Base-by-base conservation (phyloP, 2,113 vertebrate genomes). In the Dasyurus viverrinus region DNA sequence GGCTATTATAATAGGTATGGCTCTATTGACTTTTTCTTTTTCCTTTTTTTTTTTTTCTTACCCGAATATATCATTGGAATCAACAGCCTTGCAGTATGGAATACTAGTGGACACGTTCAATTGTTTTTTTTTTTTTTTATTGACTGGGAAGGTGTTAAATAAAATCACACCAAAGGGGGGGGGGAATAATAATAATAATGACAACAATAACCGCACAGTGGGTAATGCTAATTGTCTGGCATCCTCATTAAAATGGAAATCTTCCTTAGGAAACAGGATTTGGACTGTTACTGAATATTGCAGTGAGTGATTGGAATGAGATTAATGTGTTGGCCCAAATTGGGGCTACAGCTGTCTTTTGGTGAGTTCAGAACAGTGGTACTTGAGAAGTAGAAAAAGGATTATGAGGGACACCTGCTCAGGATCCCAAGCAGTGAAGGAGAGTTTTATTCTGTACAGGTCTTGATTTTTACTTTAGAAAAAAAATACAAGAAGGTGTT, bases 1-100 rank as follows among this genome's bases (percentile, higher is more conserved):
- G 96, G 97, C 98, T 98, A 97, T 98, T 98, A 94, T 98, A 95
- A 96, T 97, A 98, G 97, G 96, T 95, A 98, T 95, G 97, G 98
- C 98, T 98, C 98, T 94, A 97, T 98, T 98, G 98, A 98, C 54
- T 93, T 92, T 96, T 99, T 98, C 19, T 42, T n/a, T 76, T 42
- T 76, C 4, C 12, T 36, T 30, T 16, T 98, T 98, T 98, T 54
- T 93, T 91, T 96, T 99, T 98, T 98, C 96, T 97, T 97, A 89
- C 92, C 91, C 94, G 53, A 95, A 91, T 94, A 48, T 50, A 76
- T 95, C 46, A 97, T 54, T 95, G 95, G 84, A 97, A 92, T 95
- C 90, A 27, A 1, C 57, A 60, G 36, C n/a, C 68, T 96, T 89
- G 12, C 42, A 19, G 47, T 27, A 3, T 26, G 26, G 55, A 55